These are phyloP conservation scores for Spodoptera frugiperda DNA, from an alignment of 1,140 invertebrate species.

Conservation along the genomic window DNA sequence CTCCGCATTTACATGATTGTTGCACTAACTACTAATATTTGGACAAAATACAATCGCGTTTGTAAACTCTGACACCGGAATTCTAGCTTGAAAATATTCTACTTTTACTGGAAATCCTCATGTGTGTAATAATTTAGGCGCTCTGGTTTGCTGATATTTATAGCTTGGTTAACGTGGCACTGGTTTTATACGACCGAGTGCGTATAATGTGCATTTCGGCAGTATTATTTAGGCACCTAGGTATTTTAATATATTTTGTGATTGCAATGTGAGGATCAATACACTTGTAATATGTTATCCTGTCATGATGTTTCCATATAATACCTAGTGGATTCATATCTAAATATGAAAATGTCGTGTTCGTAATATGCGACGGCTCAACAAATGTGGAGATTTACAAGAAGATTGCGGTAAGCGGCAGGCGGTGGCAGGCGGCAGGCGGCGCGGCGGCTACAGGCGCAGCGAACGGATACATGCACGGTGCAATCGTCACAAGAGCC, in stretches of 20 bases:
- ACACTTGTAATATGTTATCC: too few species aligned
- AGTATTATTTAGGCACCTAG: slow-evolving; percentile 17
- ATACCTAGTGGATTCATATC: too few species aligned
- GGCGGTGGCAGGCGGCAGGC: slow-evolving; percentile 7
- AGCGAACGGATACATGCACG: slow-evolving; percentile 44
- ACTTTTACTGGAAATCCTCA: slow-evolving; percentile 63
- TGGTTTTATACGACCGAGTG: slow-evolving; percentile 65
- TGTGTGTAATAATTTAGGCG: slow-evolving; percentile 71
- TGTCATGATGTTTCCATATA: too few species aligned
- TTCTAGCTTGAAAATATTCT: slow-evolving; percentile 54
- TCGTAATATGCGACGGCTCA: too few species aligned
- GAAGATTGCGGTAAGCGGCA: background rate
- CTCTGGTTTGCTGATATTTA: slow-evolving; percentile 71
- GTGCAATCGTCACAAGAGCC: slow-evolving; percentile 72
- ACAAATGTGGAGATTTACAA: slow-evolving; percentile 18
- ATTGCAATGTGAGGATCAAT: too few species aligned
- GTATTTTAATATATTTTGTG: too few species aligned
- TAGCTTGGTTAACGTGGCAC: slow-evolving; percentile 66
- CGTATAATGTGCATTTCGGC: slow-evolving; percentile 54
- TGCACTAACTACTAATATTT: slow-evolving; percentile 19
- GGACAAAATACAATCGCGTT: slow-evolving; percentile 5
- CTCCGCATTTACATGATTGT: slow-evolving; percentile 36
- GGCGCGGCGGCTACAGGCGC: slow-evolving; percentile 5
- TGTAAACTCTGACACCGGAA: slow-evolving; percentile 27
- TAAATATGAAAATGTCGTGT: too few species aligned